Evolutionary conservation across 1,140 invertebrate genomes (phyloP), one percentile per base, ranked within the genome.

Genomic region (Trigoniulus corallinus): DNA sequence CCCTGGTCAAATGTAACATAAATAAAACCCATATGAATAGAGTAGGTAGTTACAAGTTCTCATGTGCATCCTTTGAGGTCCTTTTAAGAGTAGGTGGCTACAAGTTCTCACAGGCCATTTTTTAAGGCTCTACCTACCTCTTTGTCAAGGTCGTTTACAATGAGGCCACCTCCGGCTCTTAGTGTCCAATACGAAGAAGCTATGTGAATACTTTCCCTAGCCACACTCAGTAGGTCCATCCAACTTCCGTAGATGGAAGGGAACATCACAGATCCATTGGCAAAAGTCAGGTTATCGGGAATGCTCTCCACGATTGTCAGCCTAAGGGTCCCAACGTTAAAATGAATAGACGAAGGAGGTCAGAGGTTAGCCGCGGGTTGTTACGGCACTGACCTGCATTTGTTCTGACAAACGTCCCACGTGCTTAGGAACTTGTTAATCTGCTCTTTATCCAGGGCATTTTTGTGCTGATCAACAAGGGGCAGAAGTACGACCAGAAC

Each of bases 141-240:
- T 34, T 34, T 15, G 29, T 34, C 29, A 7, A 34, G 7, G 7
- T 7, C 7, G 18, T 7, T 27, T 43, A 20, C 20, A 41, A 56
- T 3, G 54, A 15, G 42, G 4, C 7, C 21, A 68, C 93, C 87
- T 54, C 77, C 73, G 57, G 76, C 75, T 53, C 74, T 75, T 61
- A 95, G 71, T 1, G 84, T 81, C 88, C 89, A 95, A 68, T 95
- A 95, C 61, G 82, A 84, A 1, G 88, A 88, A 1, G 81, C 87
- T 61, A 95, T 93, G 67, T 93, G 84, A 58, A 96, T 81, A 1
- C 75, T 74, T 20, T 72, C 60, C 56, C 80, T 73, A 27, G 88
- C 84, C 43, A 72, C 69, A 44, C 74, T 68, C 59, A 95, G 79
- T 42, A 96, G 68, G 52, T 77, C 67, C 57, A 79, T 66, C 84